Evolutionary conservation across 1,140 invertebrate species (phyloP), one percentile per base, ranked within the genome.

Genomic region (Nebria ingens): DNA sequence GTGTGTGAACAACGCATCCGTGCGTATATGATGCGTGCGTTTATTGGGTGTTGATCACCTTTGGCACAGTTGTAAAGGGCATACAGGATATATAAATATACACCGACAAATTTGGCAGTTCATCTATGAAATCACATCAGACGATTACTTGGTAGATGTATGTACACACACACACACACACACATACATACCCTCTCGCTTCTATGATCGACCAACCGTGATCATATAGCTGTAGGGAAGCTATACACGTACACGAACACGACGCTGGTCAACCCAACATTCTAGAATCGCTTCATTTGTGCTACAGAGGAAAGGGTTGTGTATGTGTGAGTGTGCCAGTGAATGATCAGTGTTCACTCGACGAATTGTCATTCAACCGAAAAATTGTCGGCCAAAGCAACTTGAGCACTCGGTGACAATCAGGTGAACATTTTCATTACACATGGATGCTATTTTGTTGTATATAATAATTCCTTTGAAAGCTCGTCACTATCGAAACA

Each of bases 51-150:
- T 45, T 17, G 3, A 3, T 17, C 17, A 45, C 40, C 25, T n/a
- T n/a, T 34, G 25, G 25, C 40, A 45, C 25, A 4, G 4, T 13
- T 13, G 25, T 29, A 29, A 6, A 29, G 4, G 4, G 40, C 17
- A 17, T 12, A 45, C 40, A 45, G 6, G 40, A 11, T 45, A 45
- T n/a, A n/a, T 45, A 45, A 45, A 45, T 45, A 45, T 45, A 45
- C 40, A 45, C 40, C 40, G 15, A 45, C 54, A 57, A 51, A 61
- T 59, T 51, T 58, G 58, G 53, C 57, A 64, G 58, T 63, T 64
- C 64, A 64, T 61, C 61, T 65, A 65, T 65, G 53, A 65, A 65
- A 65, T 65, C 64, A 65, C 64, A 65, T 65, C 64, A 65, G 62
- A 62, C 59, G 61, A 64, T 64, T 65, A 65, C 61, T 55, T 53